Percentiles rank a stretch among this genome's conserved stretches.
Evolutionary conservation across 2,888 invertebrate genomes (phyloP).

Genomic region (Copidosoma aretas): DNA sequence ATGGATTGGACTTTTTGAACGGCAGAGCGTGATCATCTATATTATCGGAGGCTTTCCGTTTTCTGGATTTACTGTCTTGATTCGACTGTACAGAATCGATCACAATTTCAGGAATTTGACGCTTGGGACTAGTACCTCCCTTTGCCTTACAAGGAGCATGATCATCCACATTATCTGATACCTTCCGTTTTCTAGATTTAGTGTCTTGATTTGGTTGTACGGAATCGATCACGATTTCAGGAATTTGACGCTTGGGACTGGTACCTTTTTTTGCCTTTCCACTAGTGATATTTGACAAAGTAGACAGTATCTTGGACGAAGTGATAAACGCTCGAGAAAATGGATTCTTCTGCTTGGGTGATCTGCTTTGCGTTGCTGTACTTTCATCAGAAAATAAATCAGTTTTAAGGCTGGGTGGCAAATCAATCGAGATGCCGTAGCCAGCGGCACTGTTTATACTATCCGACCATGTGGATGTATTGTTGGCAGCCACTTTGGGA

Average conservation of each 20-base stretch:
- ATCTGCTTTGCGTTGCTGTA: constrained; percentile 37
- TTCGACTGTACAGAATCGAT: constrained; percentile 12
- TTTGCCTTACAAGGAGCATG: no score
- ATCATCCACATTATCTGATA: constrained; percentile 49
- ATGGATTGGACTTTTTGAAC: constrained; percentile 53
- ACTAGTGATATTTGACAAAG: constrained; percentile 56
- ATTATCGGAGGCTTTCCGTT: constrained; percentile 55
- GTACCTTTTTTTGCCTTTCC: constrained; percentile 45
- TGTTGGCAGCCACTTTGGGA: constrained; percentile 44
- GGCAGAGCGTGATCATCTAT: constrained; percentile 47
- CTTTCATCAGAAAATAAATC: constrained; percentile 53
- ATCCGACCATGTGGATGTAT: constrained; percentile 56
- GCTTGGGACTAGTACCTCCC: constrained; percentile 12
- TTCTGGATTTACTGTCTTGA: constrained; percentile 40
- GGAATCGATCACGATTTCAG: constrained; percentile 5
- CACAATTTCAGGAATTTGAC: constrained; percentile 1
- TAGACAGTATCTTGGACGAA: constrained; percentile 57
- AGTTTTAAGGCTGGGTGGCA: constrained; percentile 51
- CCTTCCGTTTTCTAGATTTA: constrained; percentile 53
- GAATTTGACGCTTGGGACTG: constrained; percentile 5
- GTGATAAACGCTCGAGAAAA: constrained; percentile 56
- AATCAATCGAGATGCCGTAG: constrained; percentile 52
- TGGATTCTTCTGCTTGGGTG: constrained; percentile 44
- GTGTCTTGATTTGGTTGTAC: constrained; percentile 5
- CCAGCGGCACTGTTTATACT: constrained; percentile 47